Evolutionary conservation across 2,888 invertebrate genomes (phyloP), one percentile per base, ranked within the genome.

Genomic region (Rotaria macrura): DNA sequence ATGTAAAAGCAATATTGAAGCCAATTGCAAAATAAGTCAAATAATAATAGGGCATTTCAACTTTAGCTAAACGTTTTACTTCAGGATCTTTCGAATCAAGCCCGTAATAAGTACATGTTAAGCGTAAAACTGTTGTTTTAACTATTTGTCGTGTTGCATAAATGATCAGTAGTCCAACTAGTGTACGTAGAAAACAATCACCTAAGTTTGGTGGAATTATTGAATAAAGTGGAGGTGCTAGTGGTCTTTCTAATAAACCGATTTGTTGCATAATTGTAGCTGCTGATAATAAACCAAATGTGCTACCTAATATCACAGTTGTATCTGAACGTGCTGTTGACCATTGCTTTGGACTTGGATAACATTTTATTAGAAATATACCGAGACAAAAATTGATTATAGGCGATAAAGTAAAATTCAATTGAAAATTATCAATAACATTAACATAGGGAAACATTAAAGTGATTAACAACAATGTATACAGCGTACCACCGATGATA

Each of bases 261-360:
- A 89, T 88, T 14, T 87, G 25, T 38, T 84, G 85, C 47, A 83
- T 57, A 1, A 85, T 20, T 47, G 74, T 65, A 25, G 86, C n/a
- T 17, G 83, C 95, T 14, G 93, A 91, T 84, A 94, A 93, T 87
- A 95, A 92, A 84, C 95, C 95, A 3, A 94, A 93, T 88, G 94
- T 94, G 12, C 95, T 94, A 85, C 94, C 95, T 87, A 96, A 93
- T 88, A 96, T 94, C 93, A 95, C 94, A 2, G 95, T 93, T 0
- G 96, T 96, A 91, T 96, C 96, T 43, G 95, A 95, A 89, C 96
- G 89, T 2, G 96, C 95, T 14, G 96, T 95, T 85, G 95, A 96
- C 95, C 96, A 96, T 89, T 93, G 94, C 88, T 94, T 94, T 85
- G 94, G 93, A 87, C 93, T 93, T 0, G 96, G 96, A 91, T 95